Percentiles rank a stretch among this genome's conserved stretches.
phyloP scores from a whole-genome alignment of 2,888 invertebrate species.

The Metacarcinus magister region DNA sequence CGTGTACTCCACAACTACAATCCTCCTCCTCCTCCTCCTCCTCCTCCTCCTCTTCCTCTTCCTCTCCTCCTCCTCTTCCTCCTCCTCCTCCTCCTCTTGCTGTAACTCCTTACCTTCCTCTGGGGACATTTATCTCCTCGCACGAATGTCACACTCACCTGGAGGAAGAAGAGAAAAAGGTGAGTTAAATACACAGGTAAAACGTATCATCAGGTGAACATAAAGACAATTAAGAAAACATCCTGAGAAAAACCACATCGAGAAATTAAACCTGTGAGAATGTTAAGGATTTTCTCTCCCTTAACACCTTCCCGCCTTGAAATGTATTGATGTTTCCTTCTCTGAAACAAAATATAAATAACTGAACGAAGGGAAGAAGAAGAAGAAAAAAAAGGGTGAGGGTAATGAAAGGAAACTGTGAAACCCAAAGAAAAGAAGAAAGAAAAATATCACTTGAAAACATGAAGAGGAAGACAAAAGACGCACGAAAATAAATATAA shows the following conservation, averaged over 20 bases:
- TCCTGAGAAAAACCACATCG: too few species aligned
- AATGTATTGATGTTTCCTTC: too few species aligned
- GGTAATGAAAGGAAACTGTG: background rate
- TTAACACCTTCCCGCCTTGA: too few species aligned
- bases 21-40: background rate
- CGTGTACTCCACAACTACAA: background rate
- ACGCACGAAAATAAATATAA: background rate
- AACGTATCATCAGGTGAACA: too few species aligned
- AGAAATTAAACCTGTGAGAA: too few species aligned
- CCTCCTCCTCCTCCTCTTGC: background rate
- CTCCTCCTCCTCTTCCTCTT: background rate
- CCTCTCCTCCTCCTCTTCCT: background rate
- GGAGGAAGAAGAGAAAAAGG: background rate
- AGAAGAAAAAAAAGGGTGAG: too few species aligned
- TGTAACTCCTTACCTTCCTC: conserved; percentile 33
- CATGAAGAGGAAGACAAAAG: background rate
- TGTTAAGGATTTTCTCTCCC: too few species aligned
- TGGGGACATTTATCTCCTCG: background rate
- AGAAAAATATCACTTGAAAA: background rate
- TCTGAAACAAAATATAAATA: too few species aligned
- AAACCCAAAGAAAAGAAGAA: background rate
- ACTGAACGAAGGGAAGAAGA: too few species aligned
- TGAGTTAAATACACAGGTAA: too few species aligned
- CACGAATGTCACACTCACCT: background rate
- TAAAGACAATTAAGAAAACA: too few species aligned